phyloP scores from a whole-genome alignment of 2,888 invertebrate species.

The Diarsia brunnea region DNA sequence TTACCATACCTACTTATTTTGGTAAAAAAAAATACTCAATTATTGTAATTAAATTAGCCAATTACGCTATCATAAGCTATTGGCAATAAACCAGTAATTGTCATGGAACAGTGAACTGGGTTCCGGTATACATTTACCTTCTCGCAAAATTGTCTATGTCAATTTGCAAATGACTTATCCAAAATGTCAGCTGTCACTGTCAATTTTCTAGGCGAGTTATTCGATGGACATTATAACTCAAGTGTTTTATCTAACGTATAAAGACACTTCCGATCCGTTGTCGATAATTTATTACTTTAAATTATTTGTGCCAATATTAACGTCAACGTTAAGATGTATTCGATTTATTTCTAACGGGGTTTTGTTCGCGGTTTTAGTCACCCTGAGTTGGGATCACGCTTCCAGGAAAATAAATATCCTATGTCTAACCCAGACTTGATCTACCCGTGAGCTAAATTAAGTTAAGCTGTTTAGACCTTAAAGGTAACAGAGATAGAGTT shows the following conservation, averaged over 20 bases:
- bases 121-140: conserved; percentile 14
- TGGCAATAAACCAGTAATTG: conserved; percentile 11
- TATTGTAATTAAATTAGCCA: conserved; percentile 19
- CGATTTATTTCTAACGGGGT: background rate
- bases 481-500: background rate
- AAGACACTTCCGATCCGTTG: conserved; percentile 6
- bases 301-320: background rate
- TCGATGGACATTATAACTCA: conserved; percentile 3
- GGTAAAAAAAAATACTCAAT: too few species aligned
- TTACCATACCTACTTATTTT: too few species aligned
- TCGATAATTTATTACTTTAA: background rate
- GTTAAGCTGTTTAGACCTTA: background rate
- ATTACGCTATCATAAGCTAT: conserved; percentile 14
- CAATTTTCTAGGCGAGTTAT: conserved; percentile 18
- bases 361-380: background rate
- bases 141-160: conserved; percentile 18
- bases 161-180: conserved; percentile 25
- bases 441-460: background rate
- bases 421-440: background rate
- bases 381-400: background rate
- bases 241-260: conserved; percentile 1
- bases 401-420: background rate
- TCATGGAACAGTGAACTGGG: conserved; percentile 6
- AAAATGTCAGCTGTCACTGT: conserved; percentile 24
- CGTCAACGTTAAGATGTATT: too few species aligned